Conservation (phyloP, 2,888 invertebrate genomes). For the Linnaemya vulpina region DNA sequence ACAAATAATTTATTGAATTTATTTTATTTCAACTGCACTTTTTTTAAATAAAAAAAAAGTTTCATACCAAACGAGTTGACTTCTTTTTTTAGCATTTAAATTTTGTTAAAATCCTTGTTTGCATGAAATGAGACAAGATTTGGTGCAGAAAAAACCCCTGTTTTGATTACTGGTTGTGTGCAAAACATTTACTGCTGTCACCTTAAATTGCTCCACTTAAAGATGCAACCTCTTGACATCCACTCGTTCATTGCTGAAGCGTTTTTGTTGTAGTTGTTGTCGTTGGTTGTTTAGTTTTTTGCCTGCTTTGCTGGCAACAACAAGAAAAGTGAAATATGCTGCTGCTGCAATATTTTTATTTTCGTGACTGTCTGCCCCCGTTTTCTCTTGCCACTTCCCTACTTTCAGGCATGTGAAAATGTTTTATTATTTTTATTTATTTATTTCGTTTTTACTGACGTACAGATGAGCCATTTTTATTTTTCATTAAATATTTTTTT, state of each 20-base stretch:
- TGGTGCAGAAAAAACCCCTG: constrained; percentile 19
- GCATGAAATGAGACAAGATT: not conserved
- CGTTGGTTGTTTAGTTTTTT: constrained; percentile 25
- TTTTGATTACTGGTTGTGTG: constrained; percentile 20
- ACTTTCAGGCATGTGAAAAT: not conserved
- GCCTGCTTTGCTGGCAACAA: constrained; percentile 31
- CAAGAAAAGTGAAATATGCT: constrained; percentile 38
- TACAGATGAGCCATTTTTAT: constrained; percentile 4
- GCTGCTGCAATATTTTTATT: constrained; percentile 50
- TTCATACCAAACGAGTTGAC: not conserved
- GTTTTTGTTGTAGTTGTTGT: too few species aligned
- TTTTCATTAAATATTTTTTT: not conserved
- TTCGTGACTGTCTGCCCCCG: not conserved
- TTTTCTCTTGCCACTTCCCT: not conserved
- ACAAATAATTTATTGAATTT: not conserved
- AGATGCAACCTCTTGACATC: constrained; percentile 70
- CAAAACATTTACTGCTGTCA: constrained; percentile 60
- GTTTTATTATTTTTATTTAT: not conserved
- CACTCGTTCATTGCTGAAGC: constrained; percentile 4
- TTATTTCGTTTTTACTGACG: not conserved
- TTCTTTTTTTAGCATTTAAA: not conserved
- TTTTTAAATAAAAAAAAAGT: not conserved
- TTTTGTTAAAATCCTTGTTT: not conserved
- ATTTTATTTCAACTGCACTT: not conserved
- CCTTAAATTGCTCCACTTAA: constrained; percentile 68